Evolutionary conservation across 2,888 invertebrate genomes (phyloP).

Genomic region (Xylota segnis): DNA sequence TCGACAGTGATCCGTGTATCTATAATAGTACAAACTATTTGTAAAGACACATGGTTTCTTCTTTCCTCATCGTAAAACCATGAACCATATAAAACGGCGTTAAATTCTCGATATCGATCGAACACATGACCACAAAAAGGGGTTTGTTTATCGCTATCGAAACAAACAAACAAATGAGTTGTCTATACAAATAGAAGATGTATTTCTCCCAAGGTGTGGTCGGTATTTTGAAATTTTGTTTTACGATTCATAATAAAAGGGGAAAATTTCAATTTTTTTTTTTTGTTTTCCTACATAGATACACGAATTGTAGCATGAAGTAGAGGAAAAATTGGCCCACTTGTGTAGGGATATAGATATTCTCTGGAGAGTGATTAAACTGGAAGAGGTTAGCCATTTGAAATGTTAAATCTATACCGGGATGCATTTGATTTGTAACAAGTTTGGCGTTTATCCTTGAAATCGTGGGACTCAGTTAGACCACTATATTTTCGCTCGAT

Average conservation of each 20-base stretch:
- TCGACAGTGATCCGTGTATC: too few relatives aligned
- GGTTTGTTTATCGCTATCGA: constrained; percentile 53
- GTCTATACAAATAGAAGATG: constrained; percentile 52
- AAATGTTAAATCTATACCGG: not conserved
- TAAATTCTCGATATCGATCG: constrained; percentile 44
- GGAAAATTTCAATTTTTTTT: too few relatives aligned
- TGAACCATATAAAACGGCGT: constrained; percentile 13
- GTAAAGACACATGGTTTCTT: too few relatives aligned
- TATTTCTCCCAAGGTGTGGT: constrained; percentile 45
- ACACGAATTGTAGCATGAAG: not conserved
- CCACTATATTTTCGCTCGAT: too few relatives aligned
- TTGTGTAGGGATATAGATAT: not conserved
- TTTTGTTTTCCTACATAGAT: not conserved
- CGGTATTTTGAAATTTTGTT: constrained; percentile 16
- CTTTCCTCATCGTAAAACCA: not conserved
- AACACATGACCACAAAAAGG: constrained; percentile 31
- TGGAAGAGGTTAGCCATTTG: not conserved
- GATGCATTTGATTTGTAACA: not conserved
- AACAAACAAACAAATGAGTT: constrained; percentile 59
- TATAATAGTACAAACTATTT: too few relatives aligned
- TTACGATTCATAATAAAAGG: constrained; percentile 16
- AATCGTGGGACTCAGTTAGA: not conserved
- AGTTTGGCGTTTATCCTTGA: not conserved
- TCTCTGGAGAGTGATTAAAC: not conserved
- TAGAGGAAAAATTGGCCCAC: not conserved